Conservation (phyloP, 1,140 invertebrate species). For the Pantala flavescens region DNA sequence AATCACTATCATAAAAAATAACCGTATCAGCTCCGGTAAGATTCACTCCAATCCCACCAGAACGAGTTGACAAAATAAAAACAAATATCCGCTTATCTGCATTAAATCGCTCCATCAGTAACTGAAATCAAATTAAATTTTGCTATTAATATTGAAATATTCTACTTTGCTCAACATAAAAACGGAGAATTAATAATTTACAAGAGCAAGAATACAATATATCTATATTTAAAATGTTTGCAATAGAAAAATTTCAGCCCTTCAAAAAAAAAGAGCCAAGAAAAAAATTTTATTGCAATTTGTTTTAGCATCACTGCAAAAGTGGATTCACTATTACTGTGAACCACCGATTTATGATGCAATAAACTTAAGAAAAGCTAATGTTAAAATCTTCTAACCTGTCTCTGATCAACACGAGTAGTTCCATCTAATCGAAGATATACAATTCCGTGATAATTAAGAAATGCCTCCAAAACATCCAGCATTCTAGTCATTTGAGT, state of each 20-base stretch:
- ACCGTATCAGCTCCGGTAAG: conserved; percentile 98
- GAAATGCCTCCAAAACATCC: conserved; percentile 94
- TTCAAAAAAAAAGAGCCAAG: no score
- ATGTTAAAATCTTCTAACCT: conserved; percentile 48
- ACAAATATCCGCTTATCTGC: conserved; percentile 89
- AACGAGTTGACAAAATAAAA: conserved; percentile 96
- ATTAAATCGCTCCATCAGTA: conserved; percentile 97
- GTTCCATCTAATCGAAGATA: conserved; percentile 95
- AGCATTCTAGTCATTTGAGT: conserved; percentile 99
- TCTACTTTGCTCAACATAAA: no score
- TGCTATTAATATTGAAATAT: not conserved
- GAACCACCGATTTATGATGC: not conserved
- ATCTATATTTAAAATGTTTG: not conserved
- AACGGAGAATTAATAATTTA: no score
- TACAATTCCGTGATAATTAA: conserved; percentile 93
- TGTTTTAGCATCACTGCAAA: not conserved
- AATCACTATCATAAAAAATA: conserved; percentile 99
- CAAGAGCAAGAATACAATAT: not conserved
- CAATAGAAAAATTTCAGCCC: not conserved
- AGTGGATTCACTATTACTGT: not conserved
- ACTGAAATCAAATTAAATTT: conserved; percentile 34
- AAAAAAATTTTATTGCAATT: not conserved
- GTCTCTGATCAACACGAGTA: conserved; percentile 91
- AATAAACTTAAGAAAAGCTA: not conserved
- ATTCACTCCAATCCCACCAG: conserved; percentile 97